Base-by-base conservation (phyloP, 2,888 invertebrate genomes). In the Carpatolechia fugitivella region DNA sequence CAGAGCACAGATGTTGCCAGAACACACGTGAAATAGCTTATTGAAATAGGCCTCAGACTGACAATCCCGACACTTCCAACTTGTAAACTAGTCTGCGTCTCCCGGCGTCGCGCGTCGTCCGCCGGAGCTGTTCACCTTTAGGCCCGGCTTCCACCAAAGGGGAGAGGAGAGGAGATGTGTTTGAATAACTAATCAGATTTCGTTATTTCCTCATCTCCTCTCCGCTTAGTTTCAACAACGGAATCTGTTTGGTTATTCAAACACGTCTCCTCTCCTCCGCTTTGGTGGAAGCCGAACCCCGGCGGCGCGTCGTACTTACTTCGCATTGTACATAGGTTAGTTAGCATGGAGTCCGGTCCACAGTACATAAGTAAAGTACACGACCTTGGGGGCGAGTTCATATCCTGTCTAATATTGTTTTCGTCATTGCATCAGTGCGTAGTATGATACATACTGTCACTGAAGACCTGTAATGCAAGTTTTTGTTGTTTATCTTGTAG, bases 261-360 rank as follows among this genome's bases (percentile, higher is more conserved):
- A n/a, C n/a, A n/a, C n/a, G n/a, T n/a, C n/a, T n/a, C n/a, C n/a
- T n/a, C n/a, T n/a, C n/a, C n/a, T n/a, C n/a, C n/a, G n/a, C n/a
- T n/a, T n/a, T n/a, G n/a, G n/a, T n/a, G n/a, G n/a, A n/a, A n/a
- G n/a, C n/a, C n/a, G n/a, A n/a, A n/a, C n/a, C n/a, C n/a, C n/a
- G n/a, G n/a, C n/a, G n/a, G 67, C 65, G 70, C 53, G 65, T 72
- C 72, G 72, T 75, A 74, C 72, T 76, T 71, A 64, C 58, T 70
- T 72, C 38, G 50, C 50, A 16, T 29, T 51, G 52, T 52, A 52
- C 11, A 50, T 51, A 55, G 59, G 65, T 79, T 75, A 77, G 76
- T 70, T 74, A 81, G 69, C 68, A 65, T 62, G 14, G 58, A 65
- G 29, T 29, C 44, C 44, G 44, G 29, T 44, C 44, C 44, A 44